Evolutionary conservation across 2,113 vertebrate genomes (phyloP).

Genomic region (Myodes glareolus): DNA sequence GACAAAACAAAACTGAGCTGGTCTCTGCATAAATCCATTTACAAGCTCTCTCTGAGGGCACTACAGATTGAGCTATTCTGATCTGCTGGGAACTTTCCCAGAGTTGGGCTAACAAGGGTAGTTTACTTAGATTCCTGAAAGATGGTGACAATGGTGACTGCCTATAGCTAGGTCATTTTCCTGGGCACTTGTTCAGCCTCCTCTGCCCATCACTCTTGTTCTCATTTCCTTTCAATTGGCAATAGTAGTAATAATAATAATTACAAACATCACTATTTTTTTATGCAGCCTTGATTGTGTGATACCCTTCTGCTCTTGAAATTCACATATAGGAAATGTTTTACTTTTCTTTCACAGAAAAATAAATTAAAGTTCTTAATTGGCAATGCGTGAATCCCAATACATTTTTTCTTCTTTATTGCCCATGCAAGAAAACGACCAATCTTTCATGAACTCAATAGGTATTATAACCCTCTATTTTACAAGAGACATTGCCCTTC

Average conservation of each 20-base stretch:
- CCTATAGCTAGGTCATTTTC: neutral
- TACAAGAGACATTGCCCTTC: neutral
- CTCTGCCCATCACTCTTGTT: neutral
- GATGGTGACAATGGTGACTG: constrained; percentile 8
- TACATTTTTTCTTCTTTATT: constrained; percentile 39
- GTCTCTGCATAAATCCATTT: neutral
- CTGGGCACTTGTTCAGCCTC: neutral
- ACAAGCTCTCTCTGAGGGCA: neutral
- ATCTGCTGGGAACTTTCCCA: neutral
- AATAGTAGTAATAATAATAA: neutral
- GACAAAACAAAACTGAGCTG: neutral
- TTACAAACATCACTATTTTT: neutral
- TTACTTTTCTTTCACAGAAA: constrained; percentile 39
- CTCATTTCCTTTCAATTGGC: neutral
- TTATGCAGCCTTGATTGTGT: neutral
- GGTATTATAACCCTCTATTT: neutral
- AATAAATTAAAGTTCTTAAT: constrained; percentile 56
- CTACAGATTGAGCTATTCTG: neutral
- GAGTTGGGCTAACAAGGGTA: constrained; percentile 14
- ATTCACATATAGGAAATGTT: constrained; percentile 9
- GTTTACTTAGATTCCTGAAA: constrained; percentile 53
- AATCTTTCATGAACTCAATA: constrained; percentile 42
- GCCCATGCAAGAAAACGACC: constrained; percentile 19
- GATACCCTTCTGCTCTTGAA: neutral
- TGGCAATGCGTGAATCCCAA: constrained; percentile 6